phyloP scores from a whole-genome alignment of 2,113 vertebrate genomes.

The Gasterosteus nipponicus region DNA sequence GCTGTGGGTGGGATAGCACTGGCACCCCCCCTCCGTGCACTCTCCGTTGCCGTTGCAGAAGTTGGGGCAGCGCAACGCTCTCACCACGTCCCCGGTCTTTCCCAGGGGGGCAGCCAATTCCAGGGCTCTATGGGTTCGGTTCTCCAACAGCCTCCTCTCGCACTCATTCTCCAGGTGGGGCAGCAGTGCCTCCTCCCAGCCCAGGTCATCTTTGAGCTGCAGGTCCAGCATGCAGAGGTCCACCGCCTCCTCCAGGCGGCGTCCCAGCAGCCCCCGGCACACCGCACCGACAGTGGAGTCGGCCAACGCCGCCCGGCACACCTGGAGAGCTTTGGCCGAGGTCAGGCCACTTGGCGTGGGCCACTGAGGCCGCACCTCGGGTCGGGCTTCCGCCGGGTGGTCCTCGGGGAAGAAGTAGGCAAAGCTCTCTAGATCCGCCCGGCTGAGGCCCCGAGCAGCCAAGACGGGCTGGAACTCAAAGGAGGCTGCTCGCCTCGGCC shows the following conservation, averaged over 20 bases:
- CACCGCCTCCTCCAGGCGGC: slow-evolving; percentile 80
- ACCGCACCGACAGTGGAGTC: slow-evolving; percentile 80
- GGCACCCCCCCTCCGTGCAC: slow-evolving; percentile 82
- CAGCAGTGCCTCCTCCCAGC: slow-evolving; percentile 78
- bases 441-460: slow-evolving; percentile 59
- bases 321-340: slow-evolving; percentile 76
- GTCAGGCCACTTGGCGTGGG: slow-evolving; percentile 83
- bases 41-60: slow-evolving; percentile 80
- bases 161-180: slow-evolving; percentile 87
- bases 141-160: slow-evolving; percentile 81
- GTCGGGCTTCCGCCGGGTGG: slow-evolving; percentile 74
- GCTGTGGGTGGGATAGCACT: slow-evolving; percentile 78
- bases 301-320: slow-evolving; percentile 79
- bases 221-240: slow-evolving; percentile 84
- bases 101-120: slow-evolving; percentile 25
- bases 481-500: slow-evolving; percentile 42
- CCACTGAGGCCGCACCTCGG: slow-evolving; percentile 68
- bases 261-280: slow-evolving; percentile 80
- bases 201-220: slow-evolving; percentile 85
- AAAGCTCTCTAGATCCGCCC: slow-evolving; percentile 73
- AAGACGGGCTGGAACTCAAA: slow-evolving; percentile 69
- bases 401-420: slow-evolving; percentile 87
- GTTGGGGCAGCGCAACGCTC: slow-evolving; percentile 78
- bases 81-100: slow-evolving; percentile 63
- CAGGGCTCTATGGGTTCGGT: slow-evolving; percentile 49